Evolutionary conservation across 2,797 vertebrate species (phyloP).

Genomic region (Eleutherodactylus coqui): DNA sequence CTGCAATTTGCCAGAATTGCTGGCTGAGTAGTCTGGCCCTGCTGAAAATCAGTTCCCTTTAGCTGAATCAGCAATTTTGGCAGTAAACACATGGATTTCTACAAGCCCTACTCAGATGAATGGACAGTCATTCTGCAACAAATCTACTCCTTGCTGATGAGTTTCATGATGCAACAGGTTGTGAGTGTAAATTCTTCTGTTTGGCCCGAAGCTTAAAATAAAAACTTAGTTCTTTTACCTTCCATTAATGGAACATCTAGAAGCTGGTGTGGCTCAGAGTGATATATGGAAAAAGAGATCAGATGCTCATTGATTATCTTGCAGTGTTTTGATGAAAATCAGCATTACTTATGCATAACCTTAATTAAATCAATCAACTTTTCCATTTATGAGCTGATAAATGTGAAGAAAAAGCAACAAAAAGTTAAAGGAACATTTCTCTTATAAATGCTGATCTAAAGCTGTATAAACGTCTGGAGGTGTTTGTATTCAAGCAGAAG

Average conservation of each 20-base stretch:
- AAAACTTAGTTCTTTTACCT: background rate
- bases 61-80: too few relatives aligned
- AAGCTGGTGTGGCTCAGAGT: background rate
- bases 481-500: too few relatives aligned
- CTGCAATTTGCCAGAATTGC: too few relatives aligned
- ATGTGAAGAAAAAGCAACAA: too few relatives aligned
- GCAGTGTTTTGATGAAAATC: background rate
- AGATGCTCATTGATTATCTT: conserved; percentile 9
- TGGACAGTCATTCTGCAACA: background rate
- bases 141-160: background rate
- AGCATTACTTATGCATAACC: conserved; percentile 4
- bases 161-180: background rate
- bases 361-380: background rate
- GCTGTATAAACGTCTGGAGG: too few relatives aligned
- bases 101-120: background rate
- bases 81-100: too few relatives aligned
- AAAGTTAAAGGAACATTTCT: background rate
- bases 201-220: background rate
- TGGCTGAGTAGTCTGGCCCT: too few relatives aligned
- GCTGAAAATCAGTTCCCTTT: too few relatives aligned
- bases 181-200: background rate
- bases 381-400: background rate
- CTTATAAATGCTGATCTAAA: background rate
- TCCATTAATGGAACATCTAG: background rate
- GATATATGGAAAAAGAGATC: background rate